Evolutionary conservation across 2,888 invertebrate genomes (phyloP).

Genomic region (Eudasyphora cyanicolor): DNA sequence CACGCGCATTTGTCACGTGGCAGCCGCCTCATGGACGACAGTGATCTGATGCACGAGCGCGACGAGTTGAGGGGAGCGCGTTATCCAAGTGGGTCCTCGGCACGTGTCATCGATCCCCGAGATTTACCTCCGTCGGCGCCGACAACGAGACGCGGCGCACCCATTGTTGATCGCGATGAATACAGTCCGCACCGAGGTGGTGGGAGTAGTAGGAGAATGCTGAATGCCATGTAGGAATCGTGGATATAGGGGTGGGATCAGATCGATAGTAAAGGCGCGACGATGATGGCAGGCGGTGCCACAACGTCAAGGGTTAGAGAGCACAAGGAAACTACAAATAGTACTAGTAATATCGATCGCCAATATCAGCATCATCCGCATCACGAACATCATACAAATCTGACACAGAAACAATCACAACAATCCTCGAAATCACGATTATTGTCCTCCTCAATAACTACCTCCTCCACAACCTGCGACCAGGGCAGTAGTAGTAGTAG

Average conservation of each 20-base stretch:
- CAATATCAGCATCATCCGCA: slow-evolving; percentile 67
- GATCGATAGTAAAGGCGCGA: slow-evolving; percentile 75
- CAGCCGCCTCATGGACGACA: slow-evolving; percentile 76
- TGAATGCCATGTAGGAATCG: slow-evolving; percentile 81
- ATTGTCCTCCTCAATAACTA: slow-evolving; percentile 65
- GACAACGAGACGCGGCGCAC: slow-evolving; percentile 75
- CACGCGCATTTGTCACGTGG: slow-evolving; percentile 64
- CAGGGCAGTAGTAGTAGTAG: slow-evolving; percentile 55
- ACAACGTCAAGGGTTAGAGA: slow-evolving; percentile 60
- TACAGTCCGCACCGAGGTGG: slow-evolving; percentile 81
- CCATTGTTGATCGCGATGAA: slow-evolving; percentile 79
- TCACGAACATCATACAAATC: slow-evolving; percentile 49
- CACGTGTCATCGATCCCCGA: slow-evolving; percentile 73
- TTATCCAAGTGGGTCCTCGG: slow-evolving; percentile 53
- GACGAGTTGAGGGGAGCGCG: slow-evolving; percentile 73
- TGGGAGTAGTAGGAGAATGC: slow-evolving; percentile 81
- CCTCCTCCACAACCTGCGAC: slow-evolving; percentile 54
- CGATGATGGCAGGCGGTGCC: slow-evolving; percentile 54
- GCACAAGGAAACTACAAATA: slow-evolving; percentile 64
- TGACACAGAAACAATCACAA: slow-evolving; percentile 55
- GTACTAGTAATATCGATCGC: slow-evolving; percentile 63
- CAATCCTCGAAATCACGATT: slow-evolving; percentile 59
- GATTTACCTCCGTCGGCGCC: slow-evolving; percentile 75
- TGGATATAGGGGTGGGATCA: slow-evolving; percentile 81
- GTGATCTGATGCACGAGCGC: slow-evolving; percentile 77